A percentile compares a stretch with the other conserved stretches of the same genome.
Conservation (phyloP, 2,797 vertebrate genomes). For the Ctenosaura bakeri region DNA sequence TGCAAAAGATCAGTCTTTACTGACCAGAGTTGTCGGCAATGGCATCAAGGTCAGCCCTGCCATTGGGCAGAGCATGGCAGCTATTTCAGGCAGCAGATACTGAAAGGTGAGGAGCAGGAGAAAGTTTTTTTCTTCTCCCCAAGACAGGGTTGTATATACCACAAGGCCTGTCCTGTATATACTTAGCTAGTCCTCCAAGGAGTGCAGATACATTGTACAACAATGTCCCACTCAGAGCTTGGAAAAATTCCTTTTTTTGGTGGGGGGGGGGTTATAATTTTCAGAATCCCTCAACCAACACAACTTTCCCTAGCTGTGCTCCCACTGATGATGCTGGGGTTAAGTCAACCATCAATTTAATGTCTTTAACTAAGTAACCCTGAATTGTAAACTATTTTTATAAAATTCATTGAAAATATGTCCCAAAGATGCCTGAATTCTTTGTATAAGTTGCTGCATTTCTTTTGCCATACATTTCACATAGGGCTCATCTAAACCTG, state of each 20-base stretch:
- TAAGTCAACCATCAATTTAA: background rate
- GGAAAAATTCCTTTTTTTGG: too few relatives aligned
- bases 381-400: background rate
- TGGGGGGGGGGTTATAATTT: too few relatives aligned
- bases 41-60: background rate
- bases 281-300: too few relatives aligned
- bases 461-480: background rate
- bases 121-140: background rate
- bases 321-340: background rate
- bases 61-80: background rate
- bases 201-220: too few relatives aligned
- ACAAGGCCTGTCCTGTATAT: too few relatives aligned
- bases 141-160: too few relatives aligned
- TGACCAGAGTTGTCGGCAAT: background rate
- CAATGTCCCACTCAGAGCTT: too few relatives aligned
- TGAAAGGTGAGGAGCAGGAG: background rate
- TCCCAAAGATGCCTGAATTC: background rate
- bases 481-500: background rate
- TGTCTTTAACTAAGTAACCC: background rate
- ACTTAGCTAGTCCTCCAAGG: too few relatives aligned
- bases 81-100: background rate
- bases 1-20: background rate
- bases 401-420: background rate
- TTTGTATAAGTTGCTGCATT: background rate
- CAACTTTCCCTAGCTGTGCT: background rate